A percentile compares a stretch with the other conserved stretches of the same genome.
Evolutionary conservation across 92 coral and sea anemone species (phyloP).

Genomic region (Paramuricea clavata): DNA sequence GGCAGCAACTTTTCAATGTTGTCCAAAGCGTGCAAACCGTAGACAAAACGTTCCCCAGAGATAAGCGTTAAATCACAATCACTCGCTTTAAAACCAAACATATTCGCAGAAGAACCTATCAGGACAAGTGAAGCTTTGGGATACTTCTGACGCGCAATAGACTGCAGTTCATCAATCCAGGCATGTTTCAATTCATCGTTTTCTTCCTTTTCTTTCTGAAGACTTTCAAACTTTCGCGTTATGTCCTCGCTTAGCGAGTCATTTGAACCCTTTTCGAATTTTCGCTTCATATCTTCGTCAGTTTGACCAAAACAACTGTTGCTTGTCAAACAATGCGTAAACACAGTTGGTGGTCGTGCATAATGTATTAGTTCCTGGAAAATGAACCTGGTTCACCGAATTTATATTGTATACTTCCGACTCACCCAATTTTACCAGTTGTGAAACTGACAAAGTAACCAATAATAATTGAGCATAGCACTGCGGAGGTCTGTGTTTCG

Average conservation of each 20-base stretch:
- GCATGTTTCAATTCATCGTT: conserved; percentile 45
- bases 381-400: not conserved
- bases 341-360: not conserved
- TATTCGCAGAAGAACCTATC: conserved; percentile 68
- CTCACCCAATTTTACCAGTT: no score
- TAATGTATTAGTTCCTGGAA: conserved; percentile 2
- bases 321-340: not conserved
- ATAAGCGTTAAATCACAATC: conserved; percentile 74
- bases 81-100: conserved; percentile 64
- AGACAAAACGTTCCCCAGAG: not conserved
- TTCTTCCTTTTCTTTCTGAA: conserved; percentile 7
- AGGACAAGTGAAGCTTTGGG: conserved; percentile 57
- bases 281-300: conserved; percentile 18
- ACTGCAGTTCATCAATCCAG: conserved; percentile 60
- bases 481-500: no score
- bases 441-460: no score
- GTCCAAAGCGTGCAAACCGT: conserved; percentile 14
- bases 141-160: conserved; percentile 15
- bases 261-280: conserved; percentile 2
- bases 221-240: conserved; percentile 38
- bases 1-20: conserved; percentile 39
- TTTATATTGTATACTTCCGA: not conserved
- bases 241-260: conserved; percentile 46
- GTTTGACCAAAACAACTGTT: not conserved
- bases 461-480: no score